Evolutionary conservation across 1,140 invertebrate species (phyloP).

Genomic region (Psilanteris sp.): DNA sequence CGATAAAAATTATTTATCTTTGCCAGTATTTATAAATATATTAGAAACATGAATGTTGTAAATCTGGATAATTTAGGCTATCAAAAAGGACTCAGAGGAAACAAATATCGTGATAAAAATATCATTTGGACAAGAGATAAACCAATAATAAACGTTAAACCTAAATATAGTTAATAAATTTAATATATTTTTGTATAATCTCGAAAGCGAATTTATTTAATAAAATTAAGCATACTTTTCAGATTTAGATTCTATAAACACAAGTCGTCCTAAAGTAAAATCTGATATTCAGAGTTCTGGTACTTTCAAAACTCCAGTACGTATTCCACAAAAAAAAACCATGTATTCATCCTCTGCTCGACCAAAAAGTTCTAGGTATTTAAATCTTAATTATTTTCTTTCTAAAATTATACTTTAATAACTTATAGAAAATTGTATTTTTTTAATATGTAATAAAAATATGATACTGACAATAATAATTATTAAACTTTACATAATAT

Average conservation of each 20-base stretch:
- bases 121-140: constrained; percentile 40
- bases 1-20: no score
- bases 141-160: constrained; percentile 30
- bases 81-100: background rate
- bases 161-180: constrained; percentile 41
- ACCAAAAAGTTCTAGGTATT: constrained; percentile 38
- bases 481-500: no score
- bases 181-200: background rate
- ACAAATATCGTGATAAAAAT: constrained; percentile 25
- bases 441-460: background rate
- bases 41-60: constrained; percentile 42
- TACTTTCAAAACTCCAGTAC: constrained; percentile 36
- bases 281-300: constrained; percentile 18
- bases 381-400: background rate
- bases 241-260: constrained; percentile 15
- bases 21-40: constrained; percentile 14
- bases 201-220: no score
- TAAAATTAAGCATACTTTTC: background rate
- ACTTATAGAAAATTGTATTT: background rate
- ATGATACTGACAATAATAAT: no score
- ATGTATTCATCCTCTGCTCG: constrained; percentile 29
- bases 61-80: constrained; percentile 8
- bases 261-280: background rate
- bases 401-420: constrained; percentile 3
- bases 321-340: background rate